Base-by-base conservation (phyloP, 1,140 invertebrate genomes). In the Dermatophagoides farinae region DNA sequence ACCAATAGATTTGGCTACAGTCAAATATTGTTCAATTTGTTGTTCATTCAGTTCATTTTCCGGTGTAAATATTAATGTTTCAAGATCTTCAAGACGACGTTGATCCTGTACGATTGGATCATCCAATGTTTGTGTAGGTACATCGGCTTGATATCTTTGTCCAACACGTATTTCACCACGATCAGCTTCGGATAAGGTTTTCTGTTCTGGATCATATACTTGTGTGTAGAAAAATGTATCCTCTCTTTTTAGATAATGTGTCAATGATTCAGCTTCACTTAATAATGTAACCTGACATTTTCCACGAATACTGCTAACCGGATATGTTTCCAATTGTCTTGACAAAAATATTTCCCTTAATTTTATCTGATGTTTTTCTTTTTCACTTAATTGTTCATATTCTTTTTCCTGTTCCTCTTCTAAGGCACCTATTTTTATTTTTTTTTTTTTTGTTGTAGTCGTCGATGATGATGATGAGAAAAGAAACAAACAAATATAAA, bases 1-100 rank as follows among this genome's bases (percentile, higher is more conserved):
- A 62, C 96, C 96, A 62, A 98, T 89, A 43, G 93, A 95, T 74
- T 80, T 84, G 58, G 91, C 90, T 66, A 98, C 86, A 62, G 97
- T 90, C 64, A 97, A 78, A 77, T 96, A 98, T 74, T 98, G 92
- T 77, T 98, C 95, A 64, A 98, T 97, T 76, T 97, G 89, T 70
- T 87, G 79, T 76, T 97, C 91, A 64, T 83, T 84, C 61, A 97
- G 77, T 64, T 77, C 78, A 75, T 93, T 87, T 65, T 83, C 77
- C 18, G 92, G 91, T 61, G 86, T 89, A 87, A 91, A 98, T 38
- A 95, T 80, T 64, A 97, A 74, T 55, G 85, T 86, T 74, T 98
- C 95, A 60, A 95, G 73, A 65, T 88, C 82, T 67, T 83, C 79
- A 55, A 80, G 74, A 65, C 79, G 80, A 62, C 89, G 79, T 14